Conservation (phyloP, 2,797 vertebrate species). For the Eleutherodactylus coqui region DNA sequence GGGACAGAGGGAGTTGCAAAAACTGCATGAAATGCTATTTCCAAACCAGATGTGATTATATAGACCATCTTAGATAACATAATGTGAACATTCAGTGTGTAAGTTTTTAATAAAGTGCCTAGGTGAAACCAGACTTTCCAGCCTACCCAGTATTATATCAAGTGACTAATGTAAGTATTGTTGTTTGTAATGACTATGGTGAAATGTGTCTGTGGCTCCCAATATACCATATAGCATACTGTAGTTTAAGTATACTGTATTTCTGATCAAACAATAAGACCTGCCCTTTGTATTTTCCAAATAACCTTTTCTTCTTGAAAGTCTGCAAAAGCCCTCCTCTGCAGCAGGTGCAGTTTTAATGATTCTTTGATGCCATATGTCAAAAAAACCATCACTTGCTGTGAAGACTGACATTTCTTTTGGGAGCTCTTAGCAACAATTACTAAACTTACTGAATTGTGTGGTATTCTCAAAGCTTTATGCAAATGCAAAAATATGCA, state of each 20-base stretch:
- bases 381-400: constrained; percentile 94
- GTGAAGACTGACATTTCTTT: constrained; percentile 92
- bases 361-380: constrained; percentile 97
- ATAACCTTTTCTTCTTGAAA: constrained; percentile 78
- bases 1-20: neutral
- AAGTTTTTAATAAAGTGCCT: neutral
- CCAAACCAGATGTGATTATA: neutral
- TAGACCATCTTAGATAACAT: neutral
- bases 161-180: neutral
- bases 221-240: neutral
- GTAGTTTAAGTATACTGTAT: constrained; percentile 24
- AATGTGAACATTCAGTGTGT: neutral
- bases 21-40: neutral
- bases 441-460: constrained; percentile 69
- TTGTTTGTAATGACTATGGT: neutral
- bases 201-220: neutral
- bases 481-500: constrained; percentile 34
- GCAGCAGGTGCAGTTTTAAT: constrained; percentile 91
- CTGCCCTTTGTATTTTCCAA: constrained; percentile 72
- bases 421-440: constrained; percentile 82
- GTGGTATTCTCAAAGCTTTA: constrained; percentile 62
- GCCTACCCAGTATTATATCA: neutral
- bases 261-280: constrained; percentile 65
- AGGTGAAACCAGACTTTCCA: neutral
- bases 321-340: constrained; percentile 83